Conservation (phyloP, 2,113 vertebrate species). For the Oreotragus oreotragus region DNA sequence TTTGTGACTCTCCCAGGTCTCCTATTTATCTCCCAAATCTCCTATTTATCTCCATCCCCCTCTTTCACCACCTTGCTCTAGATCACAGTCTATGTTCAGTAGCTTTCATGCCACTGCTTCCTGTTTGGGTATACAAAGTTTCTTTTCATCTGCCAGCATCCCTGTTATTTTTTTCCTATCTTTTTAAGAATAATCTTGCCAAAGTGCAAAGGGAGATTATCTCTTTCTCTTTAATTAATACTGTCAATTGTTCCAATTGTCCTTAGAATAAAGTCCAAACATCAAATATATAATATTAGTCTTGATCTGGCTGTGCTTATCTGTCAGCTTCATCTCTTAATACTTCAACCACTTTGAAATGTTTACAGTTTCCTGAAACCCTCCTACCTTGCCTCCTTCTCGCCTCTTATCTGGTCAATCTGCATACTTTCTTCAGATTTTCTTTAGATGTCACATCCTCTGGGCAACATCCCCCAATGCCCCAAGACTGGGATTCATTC, state of each 20-base stretch:
- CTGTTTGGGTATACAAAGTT: neutral
- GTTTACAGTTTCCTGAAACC: neutral
- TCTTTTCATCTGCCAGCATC: neutral
- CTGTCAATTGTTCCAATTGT: neutral
- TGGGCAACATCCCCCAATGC: too few relatives aligned
- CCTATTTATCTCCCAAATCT: neutral
- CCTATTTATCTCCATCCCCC: neutral
- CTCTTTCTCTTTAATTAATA: neutral
- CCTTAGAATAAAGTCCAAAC: neutral
- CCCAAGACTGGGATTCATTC: neutral
- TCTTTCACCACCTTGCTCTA: neutral
- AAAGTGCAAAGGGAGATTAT: neutral
- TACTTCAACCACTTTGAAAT: neutral
- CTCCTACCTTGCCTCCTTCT: neutral
- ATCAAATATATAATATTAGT: neutral
- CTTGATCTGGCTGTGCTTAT: neutral
- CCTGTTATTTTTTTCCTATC: neutral
- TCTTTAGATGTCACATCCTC: neutral
- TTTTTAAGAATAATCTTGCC: neutral
- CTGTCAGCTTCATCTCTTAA: neutral
- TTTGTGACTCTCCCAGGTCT: neutral
- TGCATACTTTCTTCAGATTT: neutral
- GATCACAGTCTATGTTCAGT: neutral
- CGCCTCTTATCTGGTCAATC: neutral
- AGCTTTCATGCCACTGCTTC: neutral